Evolutionary conservation across 1,140 invertebrate genomes (phyloP).

Genomic region (Apocrypta bakeri): DNA sequence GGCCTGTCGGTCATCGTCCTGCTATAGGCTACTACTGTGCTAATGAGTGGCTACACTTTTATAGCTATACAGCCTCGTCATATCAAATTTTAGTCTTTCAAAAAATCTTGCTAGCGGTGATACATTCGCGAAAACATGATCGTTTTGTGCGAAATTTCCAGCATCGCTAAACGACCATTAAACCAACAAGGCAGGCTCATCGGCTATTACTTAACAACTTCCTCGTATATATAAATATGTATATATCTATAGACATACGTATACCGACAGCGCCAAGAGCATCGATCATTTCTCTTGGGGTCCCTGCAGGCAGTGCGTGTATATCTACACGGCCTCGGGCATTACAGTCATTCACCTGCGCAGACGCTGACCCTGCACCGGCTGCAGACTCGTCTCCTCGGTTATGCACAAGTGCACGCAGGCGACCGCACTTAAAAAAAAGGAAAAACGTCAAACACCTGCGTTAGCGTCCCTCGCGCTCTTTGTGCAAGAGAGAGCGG

Average conservation of each 20-base stretch:
- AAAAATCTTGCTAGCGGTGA: too few relatives aligned
- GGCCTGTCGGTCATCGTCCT: neutral
- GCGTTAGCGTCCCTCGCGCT: neutral
- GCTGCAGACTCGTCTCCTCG: neutral
- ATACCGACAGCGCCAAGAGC: too few relatives aligned
- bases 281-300: neutral
- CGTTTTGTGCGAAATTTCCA: neutral
- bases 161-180: conserved; percentile 1
- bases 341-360: conserved; percentile 27
- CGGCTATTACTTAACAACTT: conserved; percentile 4
- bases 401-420: neutral
- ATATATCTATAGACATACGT: too few relatives aligned
- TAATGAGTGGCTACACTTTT: too few relatives aligned
- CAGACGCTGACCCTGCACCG: neutral
- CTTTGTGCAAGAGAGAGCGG: neutral
- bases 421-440: neutral
- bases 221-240: neutral
- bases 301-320: neutral
- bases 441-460: neutral
- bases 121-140: neutral
- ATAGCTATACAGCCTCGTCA: too few relatives aligned
- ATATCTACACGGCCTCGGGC: neutral
- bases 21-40: too few relatives aligned
- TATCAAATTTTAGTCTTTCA: too few relatives aligned
- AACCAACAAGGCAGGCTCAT: neutral